Percentiles rank a stretch among this genome's conserved stretches.
Evolutionary conservation across 2,797 vertebrate genomes (phyloP).

Genomic region (Sebastes kiyomatsui): DNA sequence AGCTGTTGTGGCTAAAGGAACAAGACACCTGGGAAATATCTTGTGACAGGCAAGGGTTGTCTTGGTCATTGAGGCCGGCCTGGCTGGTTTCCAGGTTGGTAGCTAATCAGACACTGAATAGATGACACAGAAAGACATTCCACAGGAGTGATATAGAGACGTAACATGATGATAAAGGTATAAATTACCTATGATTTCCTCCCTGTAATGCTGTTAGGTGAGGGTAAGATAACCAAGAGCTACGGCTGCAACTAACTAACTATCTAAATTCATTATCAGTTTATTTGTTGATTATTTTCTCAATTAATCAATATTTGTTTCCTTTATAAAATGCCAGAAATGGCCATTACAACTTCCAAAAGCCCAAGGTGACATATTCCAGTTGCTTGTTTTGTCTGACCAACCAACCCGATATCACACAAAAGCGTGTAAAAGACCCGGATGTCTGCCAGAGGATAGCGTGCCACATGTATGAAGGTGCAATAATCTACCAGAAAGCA

Average conservation of each 20-base stretch:
- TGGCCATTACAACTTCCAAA: background rate
- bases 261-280: background rate
- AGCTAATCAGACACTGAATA: conserved; percentile 8
- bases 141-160: background rate
- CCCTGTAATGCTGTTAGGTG: background rate
- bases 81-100: conserved; percentile 11
- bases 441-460: too few species aligned
- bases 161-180: background rate
- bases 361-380: background rate
- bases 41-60: conserved; percentile 24
- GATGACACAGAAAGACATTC: conserved; percentile 12
- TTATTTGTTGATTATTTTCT: background rate
- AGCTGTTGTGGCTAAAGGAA: background rate
- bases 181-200: background rate
- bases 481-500: rapidly evolving
- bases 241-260: background rate
- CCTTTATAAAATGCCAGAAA: background rate
- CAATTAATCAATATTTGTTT: background rate
- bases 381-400: background rate
- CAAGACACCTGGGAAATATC: conserved; percentile 18
- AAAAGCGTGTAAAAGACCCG: too few species aligned
- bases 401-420: background rate
- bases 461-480: too few species aligned
- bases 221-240: background rate
- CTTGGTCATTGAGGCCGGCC: background rate